Evolutionary conservation across 2,888 invertebrate genomes (phyloP).

Genomic region (Coleophora flavipennella): DNA sequence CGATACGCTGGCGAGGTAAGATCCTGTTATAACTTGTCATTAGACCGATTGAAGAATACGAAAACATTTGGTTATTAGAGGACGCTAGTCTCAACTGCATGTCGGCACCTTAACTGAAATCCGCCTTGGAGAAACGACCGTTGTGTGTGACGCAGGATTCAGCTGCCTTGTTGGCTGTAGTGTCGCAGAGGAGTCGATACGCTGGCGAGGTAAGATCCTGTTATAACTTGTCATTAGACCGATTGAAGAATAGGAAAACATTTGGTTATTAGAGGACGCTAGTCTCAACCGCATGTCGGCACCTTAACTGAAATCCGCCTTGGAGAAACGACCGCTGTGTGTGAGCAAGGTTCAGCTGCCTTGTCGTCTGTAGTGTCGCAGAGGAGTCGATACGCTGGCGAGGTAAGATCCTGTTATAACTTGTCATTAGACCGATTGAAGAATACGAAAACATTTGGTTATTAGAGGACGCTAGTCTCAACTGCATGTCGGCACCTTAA

Average conservation of each 20-base stretch:
- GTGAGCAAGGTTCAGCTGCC: slow-evolving; percentile 42
- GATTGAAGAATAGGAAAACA: too few relatives aligned
- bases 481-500: slow-evolving; percentile 73
- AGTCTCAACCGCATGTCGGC: slow-evolving; percentile 77
- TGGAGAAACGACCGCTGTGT: slow-evolving; percentile 87
- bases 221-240: too few relatives aligned
- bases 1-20: slow-evolving; percentile 89
- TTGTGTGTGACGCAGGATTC: slow-evolving; percentile 81
- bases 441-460: too few relatives aligned
- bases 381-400: neutral
- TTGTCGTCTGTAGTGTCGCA: neutral
- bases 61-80: too few relatives aligned
- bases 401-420: too few relatives aligned
- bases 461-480: slow-evolving; percentile 84
- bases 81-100: slow-evolving; percentile 79
- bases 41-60: too few relatives aligned
- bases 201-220: slow-evolving; percentile 1
- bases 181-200: neutral
- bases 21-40: neutral
- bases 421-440: too few relatives aligned
- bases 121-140: slow-evolving; percentile 85
- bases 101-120: slow-evolving; percentile 74
- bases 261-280: too few relatives aligned
- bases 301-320: slow-evolving; percentile 74
- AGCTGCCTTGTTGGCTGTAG: neutral